phyloP scores from a whole-genome alignment of 2,888 invertebrate genomes.

The Tortricodes alternella region DNA sequence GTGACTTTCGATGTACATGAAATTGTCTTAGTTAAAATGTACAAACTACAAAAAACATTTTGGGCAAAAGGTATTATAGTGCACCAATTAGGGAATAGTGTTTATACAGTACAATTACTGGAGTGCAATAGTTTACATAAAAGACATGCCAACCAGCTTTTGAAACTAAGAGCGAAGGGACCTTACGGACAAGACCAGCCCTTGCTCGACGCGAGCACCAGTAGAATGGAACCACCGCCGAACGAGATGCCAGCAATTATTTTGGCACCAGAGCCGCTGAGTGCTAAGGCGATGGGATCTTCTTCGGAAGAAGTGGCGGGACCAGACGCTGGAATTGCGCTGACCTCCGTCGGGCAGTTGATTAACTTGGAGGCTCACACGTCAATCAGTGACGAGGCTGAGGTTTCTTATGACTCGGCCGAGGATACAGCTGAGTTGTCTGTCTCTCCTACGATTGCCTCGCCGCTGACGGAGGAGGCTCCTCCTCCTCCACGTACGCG shows the following conservation, averaged over 20 bases:
- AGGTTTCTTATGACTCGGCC: background rate
- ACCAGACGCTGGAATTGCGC: background rate
- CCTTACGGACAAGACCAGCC: background rate
- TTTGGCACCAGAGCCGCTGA: background rate
- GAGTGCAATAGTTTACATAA: background rate
- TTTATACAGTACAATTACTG: conserved; percentile 3
- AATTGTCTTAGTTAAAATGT: conserved; percentile 9
- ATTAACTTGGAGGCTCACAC: background rate
- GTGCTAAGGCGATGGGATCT: background rate
- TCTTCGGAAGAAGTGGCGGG: background rate
- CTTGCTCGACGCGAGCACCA: background rate
- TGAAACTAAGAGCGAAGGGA: background rate
- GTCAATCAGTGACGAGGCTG: background rate
- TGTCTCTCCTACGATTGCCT: too few relatives aligned
- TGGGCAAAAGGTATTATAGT: conserved; percentile 23
- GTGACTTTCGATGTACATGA: conserved; percentile 5
- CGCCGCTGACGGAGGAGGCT: too few relatives aligned
- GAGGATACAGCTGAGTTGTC: background rate
- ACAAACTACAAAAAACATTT: conserved; percentile 12
- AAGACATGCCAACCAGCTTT: conserved; percentile 4
- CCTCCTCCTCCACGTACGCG: too few relatives aligned
- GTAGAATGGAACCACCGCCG: background rate
- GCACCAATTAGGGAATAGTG: background rate
- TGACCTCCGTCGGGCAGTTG: background rate
- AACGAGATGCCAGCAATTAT: background rate